These are phyloP conservation scores for Ascaphus truei DNA, from an alignment of 2,113 vertebrate species.

Conservation along the genomic window DNA sequence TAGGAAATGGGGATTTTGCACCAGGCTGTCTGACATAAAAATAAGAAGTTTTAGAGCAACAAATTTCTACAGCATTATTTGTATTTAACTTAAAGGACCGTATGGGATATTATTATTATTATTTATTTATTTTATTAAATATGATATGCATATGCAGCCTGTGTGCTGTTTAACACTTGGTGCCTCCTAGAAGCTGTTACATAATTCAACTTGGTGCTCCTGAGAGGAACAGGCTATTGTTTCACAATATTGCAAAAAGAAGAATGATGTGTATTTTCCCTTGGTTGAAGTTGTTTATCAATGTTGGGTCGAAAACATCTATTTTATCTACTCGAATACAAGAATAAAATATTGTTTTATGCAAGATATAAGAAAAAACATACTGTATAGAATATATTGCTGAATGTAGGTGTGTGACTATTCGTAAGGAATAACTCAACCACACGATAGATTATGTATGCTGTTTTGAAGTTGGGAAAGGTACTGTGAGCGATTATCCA, in stretches of 20 bases:
- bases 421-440: constrained; percentile 1
- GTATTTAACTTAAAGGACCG: too few species aligned
- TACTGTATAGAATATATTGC: neutral
- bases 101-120: too few species aligned
- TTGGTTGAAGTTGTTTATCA: neutral
- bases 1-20: too few species aligned
- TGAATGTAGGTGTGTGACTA: neutral
- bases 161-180: neutral
- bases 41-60: too few species aligned
- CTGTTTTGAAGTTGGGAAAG: neutral
- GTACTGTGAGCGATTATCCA: neutral
- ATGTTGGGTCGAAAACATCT: neutral
- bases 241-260: neutral
- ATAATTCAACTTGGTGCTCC: neutral
- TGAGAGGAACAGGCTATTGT: neutral
- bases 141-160: neutral
- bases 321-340: neutral
- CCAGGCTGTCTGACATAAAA: too few species aligned
- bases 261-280: neutral
- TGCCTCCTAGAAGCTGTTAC: neutral
- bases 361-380: neutral
- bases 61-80: too few species aligned
- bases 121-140: too few species aligned
- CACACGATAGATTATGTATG: neutral
- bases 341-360: neutral